Evolutionary conservation across 2,888 invertebrate species (phyloP), one percentile per base, ranked within the genome.

Genomic region (Thecocarcelia acutangulata): DNA sequence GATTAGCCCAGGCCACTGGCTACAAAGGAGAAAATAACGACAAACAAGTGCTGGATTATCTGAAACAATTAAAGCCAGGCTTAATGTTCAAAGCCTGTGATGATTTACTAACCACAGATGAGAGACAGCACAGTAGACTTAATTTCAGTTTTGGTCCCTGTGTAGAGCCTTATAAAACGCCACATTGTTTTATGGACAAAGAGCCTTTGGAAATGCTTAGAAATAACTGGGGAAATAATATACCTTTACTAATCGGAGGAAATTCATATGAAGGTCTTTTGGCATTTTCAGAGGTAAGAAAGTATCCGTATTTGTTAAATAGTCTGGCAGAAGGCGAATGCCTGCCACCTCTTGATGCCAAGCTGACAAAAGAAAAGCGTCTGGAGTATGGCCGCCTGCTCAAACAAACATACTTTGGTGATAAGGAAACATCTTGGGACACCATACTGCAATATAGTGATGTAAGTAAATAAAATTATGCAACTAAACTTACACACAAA

Each of bases 341-440:
- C 72, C 80, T 89, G 42, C 86, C 91, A 0, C 91, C 91, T 0
- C 72, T 82, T 1, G 88, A 89, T 75, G 86, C 90, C 2, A 85
- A 87, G 8, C 68, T 91, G 12, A 78, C 85, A 84, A 63, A 81
- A 42, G 85, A 88, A 77, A 85, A 90, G 79, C 85, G 90, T 3
- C 86, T 84, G 28, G 85, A 85, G 9, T 87, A 91, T 40, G 92
- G 91, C 1, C 85, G 88, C 2, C 87, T 88, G 83, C 87, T 93
- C 11, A 90, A 90, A 56, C 80, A 91, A 15, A 87, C 88, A 11
- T 92, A 92, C 85, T 92, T 91, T 84, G 91, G 90, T 1, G 89
- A 91, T 9, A 87, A 90, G 40, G 87, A 89, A 59, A 88, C 91
- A 1, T 87, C 88, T 2, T 85, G 80, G 69, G 86, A 90, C 21